Evolutionary conservation across 2,113 vertebrate genomes (phyloP).

Genomic region (Hippocampus comes): DNA sequence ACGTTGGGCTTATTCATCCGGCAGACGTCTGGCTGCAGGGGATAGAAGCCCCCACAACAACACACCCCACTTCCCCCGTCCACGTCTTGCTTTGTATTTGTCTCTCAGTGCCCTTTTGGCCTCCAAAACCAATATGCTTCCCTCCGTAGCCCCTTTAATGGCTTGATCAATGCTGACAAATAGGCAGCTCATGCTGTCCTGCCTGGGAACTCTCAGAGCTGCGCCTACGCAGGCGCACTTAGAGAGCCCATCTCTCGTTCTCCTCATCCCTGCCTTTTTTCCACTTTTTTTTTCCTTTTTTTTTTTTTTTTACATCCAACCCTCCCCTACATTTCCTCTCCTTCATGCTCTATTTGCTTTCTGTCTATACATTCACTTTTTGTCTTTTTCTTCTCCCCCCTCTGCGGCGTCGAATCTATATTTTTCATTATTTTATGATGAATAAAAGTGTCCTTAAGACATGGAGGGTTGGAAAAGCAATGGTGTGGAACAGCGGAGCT

Average conservation of each 20-base stretch:
- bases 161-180: slow-evolving; percentile 79
- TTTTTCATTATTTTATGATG: slow-evolving; percentile 65
- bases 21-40: slow-evolving; percentile 47
- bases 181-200: slow-evolving; percentile 72
- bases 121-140: slow-evolving; percentile 76
- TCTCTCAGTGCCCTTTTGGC: slow-evolving; percentile 69
- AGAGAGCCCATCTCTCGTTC: slow-evolving; percentile 57
- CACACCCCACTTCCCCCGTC: background rate
- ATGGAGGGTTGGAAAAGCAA: slow-evolving; percentile 41
- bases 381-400: slow-evolving; percentile 35
- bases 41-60: slow-evolving; percentile 32
- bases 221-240: slow-evolving; percentile 54
- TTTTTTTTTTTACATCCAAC: slow-evolving; percentile 19
- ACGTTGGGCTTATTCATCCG: slow-evolving; percentile 52
- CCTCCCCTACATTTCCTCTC: slow-evolving; percentile 22
- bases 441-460: slow-evolving; percentile 58
- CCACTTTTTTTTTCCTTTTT: slow-evolving; percentile 34
- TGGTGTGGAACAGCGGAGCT: slow-evolving; percentile 51
- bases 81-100: slow-evolving; percentile 67
- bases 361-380: slow-evolving; percentile 55
- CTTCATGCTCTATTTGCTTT: slow-evolving; percentile 63
- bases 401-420: slow-evolving; percentile 60
- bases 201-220: slow-evolving; percentile 62
- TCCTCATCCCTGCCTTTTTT: slow-evolving; percentile 37
- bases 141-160: slow-evolving; percentile 72